Evolutionary conservation across 2,797 vertebrate genomes (phyloP).

Genomic region (Nasua narica): DNA sequence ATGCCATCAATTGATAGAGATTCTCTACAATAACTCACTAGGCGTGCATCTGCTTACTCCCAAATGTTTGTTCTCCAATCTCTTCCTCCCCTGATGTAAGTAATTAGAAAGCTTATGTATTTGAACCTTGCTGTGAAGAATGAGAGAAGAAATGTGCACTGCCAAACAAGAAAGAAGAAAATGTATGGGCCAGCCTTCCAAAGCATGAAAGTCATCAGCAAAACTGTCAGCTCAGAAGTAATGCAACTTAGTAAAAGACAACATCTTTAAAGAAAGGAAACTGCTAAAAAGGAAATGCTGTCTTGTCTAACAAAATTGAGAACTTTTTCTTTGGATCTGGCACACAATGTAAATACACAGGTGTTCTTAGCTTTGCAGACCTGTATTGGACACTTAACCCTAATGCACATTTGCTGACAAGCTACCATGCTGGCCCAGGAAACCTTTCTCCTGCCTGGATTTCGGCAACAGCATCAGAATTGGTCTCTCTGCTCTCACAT

Average conservation of each 20-base stretch:
- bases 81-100: slow-evolving; percentile 47
- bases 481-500: not conserved
- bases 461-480: not conserved
- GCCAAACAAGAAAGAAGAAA: slow-evolving; percentile 60
- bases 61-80: not conserved
- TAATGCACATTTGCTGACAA: not conserved
- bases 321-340: not conserved
- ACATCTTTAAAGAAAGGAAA: slow-evolving; percentile 53
- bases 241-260: slow-evolving; percentile 28
- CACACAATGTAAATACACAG: not conserved
- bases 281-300: not conserved
- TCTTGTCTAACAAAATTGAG: not conserved
- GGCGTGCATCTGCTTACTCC: slow-evolving; percentile 24
- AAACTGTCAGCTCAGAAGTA: slow-evolving; percentile 63
- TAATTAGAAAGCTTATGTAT: slow-evolving; percentile 53
- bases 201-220: slow-evolving; percentile 61
- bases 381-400: not conserved
- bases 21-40: slow-evolving; percentile 45
- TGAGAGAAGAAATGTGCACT: not conserved
- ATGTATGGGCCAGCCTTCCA: slow-evolving; percentile 55
- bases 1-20: slow-evolving; percentile 37
- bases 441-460: not conserved
- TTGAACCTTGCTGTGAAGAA: slow-evolving; percentile 62
- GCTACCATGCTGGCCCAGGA: not conserved
- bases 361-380: not conserved